Base-by-base conservation (phyloP, 1,140 invertebrate genomes). In the Eufriesea mexicana region DNA sequence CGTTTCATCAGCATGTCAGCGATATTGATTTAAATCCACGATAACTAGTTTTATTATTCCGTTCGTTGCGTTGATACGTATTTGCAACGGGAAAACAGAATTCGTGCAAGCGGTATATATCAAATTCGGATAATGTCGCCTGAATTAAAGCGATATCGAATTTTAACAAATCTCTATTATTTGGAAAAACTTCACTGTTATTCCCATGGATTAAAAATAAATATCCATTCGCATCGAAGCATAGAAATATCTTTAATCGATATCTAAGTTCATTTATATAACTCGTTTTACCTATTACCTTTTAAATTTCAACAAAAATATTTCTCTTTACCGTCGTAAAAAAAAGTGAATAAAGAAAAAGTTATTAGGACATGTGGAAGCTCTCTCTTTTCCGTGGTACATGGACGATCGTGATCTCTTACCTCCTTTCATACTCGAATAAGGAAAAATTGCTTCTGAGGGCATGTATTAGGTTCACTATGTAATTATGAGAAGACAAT, bases 321-420 rank as follows among this genome's bases (percentile, higher is more conserved):
- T 76, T 68, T 35, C 35, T 4, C 35, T 77, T 77, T 54, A 54
- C 45, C 49, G 28, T 64, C 49, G 57, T 57, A 8, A 25, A 0
- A 18, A n/a, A 25, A n/a, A 42, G 35, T 35, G 35, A 4, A 35
- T 2, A 14, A 57, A 45, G 45, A 45, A 8, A 25, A 47, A 61
- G 0, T 2, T 81, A 79, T 28, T 51, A 76, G 42, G 42, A 75
- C 35, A 42, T 57, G 59, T 68, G 71, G 55, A 35, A 35, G 35
- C 35, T 35, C 35, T 66, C 55, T 55, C 25, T 18, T 83, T 75
- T 55, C 61, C 86, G 71, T 79, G 74, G 84, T 84, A 28, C 72
- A 61, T 61, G n/a, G 12, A 14, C 35, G 35, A 35, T 35, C 35
- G 35, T 35, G 35, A 35, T 35, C 35, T 35, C 35, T 4, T 35